Base-by-base conservation (phyloP, 2,888 invertebrate species). In the Caenorhabditis angaria region DNA sequence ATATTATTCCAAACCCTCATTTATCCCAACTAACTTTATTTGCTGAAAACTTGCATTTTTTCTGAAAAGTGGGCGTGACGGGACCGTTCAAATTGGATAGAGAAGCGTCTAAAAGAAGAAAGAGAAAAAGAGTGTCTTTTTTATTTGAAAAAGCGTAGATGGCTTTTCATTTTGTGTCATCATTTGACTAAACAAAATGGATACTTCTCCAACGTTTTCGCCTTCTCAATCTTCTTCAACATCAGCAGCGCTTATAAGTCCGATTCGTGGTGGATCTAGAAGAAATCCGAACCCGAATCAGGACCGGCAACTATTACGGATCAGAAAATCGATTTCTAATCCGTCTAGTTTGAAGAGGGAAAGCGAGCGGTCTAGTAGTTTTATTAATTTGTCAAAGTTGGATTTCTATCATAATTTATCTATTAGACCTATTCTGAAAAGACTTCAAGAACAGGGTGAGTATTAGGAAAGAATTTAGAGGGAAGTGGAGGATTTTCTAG, bases 241-340 rank as follows among this genome's bases (percentile, higher is more conserved):
- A 41, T 6, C 71, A 10, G 62, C 71, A 41, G 66, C 63, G 20
- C 66, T 71, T 28, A 71, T 71, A 58, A 71, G 71, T 47, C 71
- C 71, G 32, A 63, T 71, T 53, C 61, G 59, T 29, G 65, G 61
- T 63, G 55, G 48, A 51, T 56, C 60, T 50, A 50, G 22, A 4
- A n/a, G n/a, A n/a, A n/a, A n/a, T n/a, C n/a, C n/a, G n/a, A n/a
- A n/a, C n/a, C n/a, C n/a, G 18, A 51, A 51, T 6, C 8, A 6
- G 48, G 12, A 18, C n/a, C 5, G n/a, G 5, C 58, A 64, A 59
- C 70, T 61, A 48, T 48, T 71, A 27, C 55, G 61, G 48, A 71
- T 71, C 50, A 67, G 67, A 55, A 72, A 72, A 28, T 72, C 72
- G 10, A 65, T 72, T 12, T 72, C 72, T 6, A 72, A 72, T 28